phyloP scores from a whole-genome alignment of 2,888 invertebrate genomes.

The Lutraria lutraria region DNA sequence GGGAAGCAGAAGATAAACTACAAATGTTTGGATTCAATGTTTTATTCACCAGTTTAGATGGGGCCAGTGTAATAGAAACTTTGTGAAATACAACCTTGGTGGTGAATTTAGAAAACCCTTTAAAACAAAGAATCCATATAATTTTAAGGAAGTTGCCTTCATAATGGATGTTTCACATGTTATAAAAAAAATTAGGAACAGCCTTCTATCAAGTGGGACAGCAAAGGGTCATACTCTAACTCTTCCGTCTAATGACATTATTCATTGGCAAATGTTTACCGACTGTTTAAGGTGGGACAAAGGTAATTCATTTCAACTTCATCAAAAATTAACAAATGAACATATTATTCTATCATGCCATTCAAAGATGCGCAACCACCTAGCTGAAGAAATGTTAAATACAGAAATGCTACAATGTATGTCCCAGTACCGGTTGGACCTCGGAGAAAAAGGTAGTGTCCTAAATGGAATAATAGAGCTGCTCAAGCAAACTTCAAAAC shows the following conservation, averaged over 20 bases:
- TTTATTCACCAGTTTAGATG: conserved; percentile 60
- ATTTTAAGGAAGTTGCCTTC: conserved; percentile 40
- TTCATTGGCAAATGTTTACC: conserved; percentile 62
- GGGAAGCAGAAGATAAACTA: conserved; percentile 57
- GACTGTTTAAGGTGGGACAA: conserved; percentile 63
- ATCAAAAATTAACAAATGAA: conserved; percentile 56
- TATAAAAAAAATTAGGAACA: conserved; percentile 66
- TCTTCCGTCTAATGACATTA: neutral
- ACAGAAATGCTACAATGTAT: conserved; percentile 52
- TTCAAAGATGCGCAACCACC: conserved; percentile 61
- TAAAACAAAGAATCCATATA: conserved; percentile 31
- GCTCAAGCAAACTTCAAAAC: conserved; percentile 51
- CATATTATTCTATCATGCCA: conserved; percentile 50
- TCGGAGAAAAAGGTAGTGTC: conserved; percentile 46
- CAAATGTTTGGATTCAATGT: conserved; percentile 52
- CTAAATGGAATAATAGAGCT: conserved; percentile 53
- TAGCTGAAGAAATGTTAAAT: conserved; percentile 53
- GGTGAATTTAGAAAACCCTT: conserved; percentile 12
- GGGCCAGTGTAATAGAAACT: conserved; percentile 59
- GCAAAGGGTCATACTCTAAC: conserved; percentile 38
- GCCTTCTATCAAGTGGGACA: conserved; percentile 52
- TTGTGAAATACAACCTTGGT: conserved; percentile 51
- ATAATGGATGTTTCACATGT: conserved; percentile 57
- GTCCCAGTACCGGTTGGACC: conserved; percentile 25
- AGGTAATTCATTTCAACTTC: conserved; percentile 49